These are phyloP conservation scores for Anhinga rufa DNA, from an alignment of 2,113 vertebrate species.

Conservation along the genomic window DNA sequence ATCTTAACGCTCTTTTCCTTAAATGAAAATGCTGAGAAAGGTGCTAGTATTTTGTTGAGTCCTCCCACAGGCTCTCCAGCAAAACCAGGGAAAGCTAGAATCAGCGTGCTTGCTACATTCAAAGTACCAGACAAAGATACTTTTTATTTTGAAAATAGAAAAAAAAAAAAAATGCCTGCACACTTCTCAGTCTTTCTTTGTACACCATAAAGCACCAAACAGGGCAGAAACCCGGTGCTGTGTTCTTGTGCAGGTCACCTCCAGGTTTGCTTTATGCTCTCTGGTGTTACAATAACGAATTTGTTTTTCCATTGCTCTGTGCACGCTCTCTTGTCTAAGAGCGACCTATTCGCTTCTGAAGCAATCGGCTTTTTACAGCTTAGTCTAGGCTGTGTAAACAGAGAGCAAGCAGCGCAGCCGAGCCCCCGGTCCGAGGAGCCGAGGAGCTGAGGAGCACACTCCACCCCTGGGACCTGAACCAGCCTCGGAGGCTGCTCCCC, in stretches of 20 bases:
- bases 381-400: background rate
- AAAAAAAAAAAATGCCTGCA: background rate
- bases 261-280: conserved; percentile 31
- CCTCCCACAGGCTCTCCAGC: conserved; percentile 16
- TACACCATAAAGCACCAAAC: background rate
- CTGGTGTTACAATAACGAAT: conserved; percentile 8
- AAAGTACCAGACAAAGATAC: conserved; percentile 23
- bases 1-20: background rate
- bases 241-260: conserved; percentile 11
- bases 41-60: background rate
- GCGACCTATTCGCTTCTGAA: background rate
- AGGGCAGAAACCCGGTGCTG: background rate
- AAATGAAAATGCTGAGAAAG: background rate
- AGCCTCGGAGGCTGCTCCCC: background rate
- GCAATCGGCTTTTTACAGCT: background rate
- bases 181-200: background rate
- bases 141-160: background rate
- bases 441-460: background rate
- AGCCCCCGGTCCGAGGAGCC: background rate
- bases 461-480: background rate
- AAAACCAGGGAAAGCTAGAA: conserved; percentile 9
- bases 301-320: conserved; percentile 22
- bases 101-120: background rate
- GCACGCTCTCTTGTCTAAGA: background rate
- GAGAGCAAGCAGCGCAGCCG: background rate